A percentile compares a stretch with the other conserved stretches of the same genome.
These are phyloP conservation scores for Amblyraja radiata DNA, from an alignment of 2,797 vertebrate species.

Conservation along the genomic window DNA sequence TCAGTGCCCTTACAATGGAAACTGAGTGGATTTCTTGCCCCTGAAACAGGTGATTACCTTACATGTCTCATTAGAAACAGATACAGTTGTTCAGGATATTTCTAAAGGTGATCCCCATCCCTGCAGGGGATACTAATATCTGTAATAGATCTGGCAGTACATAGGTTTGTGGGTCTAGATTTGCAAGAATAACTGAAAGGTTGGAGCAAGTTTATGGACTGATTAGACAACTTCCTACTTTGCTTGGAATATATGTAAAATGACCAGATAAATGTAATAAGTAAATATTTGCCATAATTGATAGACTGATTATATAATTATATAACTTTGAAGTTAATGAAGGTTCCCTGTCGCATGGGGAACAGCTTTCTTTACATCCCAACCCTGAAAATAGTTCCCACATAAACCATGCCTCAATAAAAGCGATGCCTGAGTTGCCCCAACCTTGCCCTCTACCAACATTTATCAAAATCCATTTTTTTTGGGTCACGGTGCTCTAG, in stretches of 20 bases:
- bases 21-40: background rate
- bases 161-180: background rate
- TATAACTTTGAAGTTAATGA: constrained; percentile 13
- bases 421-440: constrained; percentile 18
- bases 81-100: background rate
- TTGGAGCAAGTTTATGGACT: background rate
- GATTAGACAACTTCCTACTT: background rate
- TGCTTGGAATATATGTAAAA: background rate
- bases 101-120: background rate
- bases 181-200: background rate
- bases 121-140: background rate
- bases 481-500: background rate
- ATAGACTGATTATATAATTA: background rate
- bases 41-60: background rate
- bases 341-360: background rate
- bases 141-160: background rate
- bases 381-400: background rate
- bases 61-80: background rate
- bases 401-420: background rate
- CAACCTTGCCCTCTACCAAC: background rate
- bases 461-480: constrained; percentile 22
- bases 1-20: background rate
- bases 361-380: background rate
- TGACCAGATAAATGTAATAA: background rate
- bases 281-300: background rate